These are phyloP conservation scores for Macrotus californicus DNA, from an alignment of 2,113 vertebrate genomes.

Conservation along the genomic window DNA sequence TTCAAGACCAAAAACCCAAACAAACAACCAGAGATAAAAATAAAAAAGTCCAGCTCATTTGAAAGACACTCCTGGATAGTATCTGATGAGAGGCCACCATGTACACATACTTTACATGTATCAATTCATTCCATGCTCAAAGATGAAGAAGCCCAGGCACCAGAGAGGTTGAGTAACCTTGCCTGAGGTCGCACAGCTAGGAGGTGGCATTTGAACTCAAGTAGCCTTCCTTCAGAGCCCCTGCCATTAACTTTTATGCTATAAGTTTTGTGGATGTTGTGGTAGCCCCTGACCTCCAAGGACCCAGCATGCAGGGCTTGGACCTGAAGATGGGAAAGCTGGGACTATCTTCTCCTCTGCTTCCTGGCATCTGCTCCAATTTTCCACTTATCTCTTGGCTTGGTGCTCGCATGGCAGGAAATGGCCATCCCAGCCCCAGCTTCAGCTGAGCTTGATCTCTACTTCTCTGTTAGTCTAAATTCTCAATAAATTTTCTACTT, in stretches of 20 bases:
- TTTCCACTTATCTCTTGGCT: not conserved
- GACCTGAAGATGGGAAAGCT: not conserved
- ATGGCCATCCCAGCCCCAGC: not conserved
- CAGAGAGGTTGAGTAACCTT: not conserved
- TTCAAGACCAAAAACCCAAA: not conserved
- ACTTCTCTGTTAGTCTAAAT: not conserved
- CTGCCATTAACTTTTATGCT: not conserved
- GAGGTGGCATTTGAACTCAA: not conserved
- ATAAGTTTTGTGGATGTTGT: not conserved
- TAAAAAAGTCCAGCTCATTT: not conserved
- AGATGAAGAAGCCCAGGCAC: not conserved
- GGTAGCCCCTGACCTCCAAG: not conserved
- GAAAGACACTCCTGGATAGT: not conserved
- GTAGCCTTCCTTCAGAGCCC: not conserved
- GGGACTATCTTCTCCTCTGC: not conserved
- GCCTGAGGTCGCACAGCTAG: not conserved
- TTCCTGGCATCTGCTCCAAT: not conserved
- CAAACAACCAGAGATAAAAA: not conserved
- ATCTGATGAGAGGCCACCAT: not conserved
- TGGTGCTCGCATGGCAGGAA: not conserved
- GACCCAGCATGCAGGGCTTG: accelerated
- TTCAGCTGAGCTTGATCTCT: not conserved
- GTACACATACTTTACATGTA: not conserved
- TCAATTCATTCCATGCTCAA: not conserved
- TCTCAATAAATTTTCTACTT: not conserved